Conservation (phyloP, 1,140 invertebrate genomes). For the Calliopsis andreniformis region DNA sequence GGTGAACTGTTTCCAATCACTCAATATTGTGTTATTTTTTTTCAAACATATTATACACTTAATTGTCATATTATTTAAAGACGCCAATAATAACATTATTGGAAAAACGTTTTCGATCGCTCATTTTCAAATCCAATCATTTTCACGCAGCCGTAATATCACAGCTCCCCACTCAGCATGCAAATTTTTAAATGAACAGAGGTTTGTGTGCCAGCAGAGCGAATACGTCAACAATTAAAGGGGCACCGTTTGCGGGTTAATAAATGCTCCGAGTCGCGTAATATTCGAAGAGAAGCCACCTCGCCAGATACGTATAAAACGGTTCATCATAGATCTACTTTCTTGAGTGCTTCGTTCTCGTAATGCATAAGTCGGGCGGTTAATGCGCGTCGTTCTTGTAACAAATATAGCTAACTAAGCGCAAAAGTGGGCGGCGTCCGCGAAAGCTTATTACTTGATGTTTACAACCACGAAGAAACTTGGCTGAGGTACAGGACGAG, state of each 20-base stretch:
- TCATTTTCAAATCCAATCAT: too few species aligned
- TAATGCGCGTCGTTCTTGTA: conserved; percentile 35
- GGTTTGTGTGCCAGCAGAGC: too few species aligned
- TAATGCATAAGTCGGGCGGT: conserved; percentile 3
- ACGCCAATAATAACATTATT: too few species aligned
- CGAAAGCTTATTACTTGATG: conserved; percentile 65
- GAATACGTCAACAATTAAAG: too few species aligned
- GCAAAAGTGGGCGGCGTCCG: conserved; percentile 55
- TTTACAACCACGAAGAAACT: conserved; percentile 62
- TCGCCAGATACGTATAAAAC: background rate
- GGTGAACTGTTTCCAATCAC: background rate
- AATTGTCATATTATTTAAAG: too few species aligned
- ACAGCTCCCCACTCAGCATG: too few species aligned
- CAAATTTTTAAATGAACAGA: too few species aligned
- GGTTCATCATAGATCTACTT: conserved; percentile 28
- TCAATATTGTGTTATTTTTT: too few species aligned
- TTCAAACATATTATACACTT: too few species aligned
- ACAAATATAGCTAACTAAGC: conserved; percentile 64
- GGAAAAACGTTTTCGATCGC: too few species aligned
- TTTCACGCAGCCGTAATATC: too few species aligned
- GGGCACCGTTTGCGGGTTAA: background rate
- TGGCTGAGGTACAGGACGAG: conserved; percentile 31
- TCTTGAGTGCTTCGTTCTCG: background rate
- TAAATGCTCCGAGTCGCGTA: background rate
- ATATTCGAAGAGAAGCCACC: background rate